phyloP scores from a whole-genome alignment of 2,113 vertebrate species.

The Syngnathoides biaculeatus region DNA sequence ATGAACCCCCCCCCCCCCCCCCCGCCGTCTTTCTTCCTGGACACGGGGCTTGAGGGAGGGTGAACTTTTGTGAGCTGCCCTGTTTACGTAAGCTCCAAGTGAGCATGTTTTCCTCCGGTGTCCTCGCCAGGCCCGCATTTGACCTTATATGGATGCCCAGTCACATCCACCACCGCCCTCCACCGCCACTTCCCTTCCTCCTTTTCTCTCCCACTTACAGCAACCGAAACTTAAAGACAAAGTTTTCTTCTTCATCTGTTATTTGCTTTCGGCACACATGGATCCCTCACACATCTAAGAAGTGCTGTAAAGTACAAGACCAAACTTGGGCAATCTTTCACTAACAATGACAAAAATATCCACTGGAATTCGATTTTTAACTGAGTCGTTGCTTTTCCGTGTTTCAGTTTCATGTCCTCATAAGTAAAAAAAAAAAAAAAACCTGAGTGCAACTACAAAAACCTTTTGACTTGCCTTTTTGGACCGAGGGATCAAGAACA shows the following conservation, averaged over 20 bases:
- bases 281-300: slow-evolving; percentile 45
- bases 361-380: too few species aligned
- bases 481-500: too few species aligned
- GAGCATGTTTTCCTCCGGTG: slow-evolving; percentile 62
- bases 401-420: too few species aligned
- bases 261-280: slow-evolving; percentile 19
- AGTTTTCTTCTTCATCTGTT: slow-evolving; percentile 9
- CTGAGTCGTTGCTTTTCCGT: too few species aligned
- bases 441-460: too few species aligned
- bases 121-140: slow-evolving; percentile 62
- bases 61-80: slow-evolving; percentile 18
- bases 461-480: too few species aligned
- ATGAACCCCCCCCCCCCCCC: slow-evolving; percentile 53
- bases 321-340: too few species aligned
- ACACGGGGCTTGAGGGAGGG: slow-evolving; percentile 11
- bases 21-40: slow-evolving; percentile 18
- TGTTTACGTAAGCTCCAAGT: slow-evolving; percentile 73
- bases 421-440: too few species aligned
- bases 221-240: slow-evolving; percentile 23
- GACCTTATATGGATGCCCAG: slow-evolving; percentile 75
- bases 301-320: slow-evolving; percentile 17
- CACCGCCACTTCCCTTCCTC: slow-evolving; percentile 1
- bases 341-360: too few species aligned
- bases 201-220: slow-evolving; percentile 26
- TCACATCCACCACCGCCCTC: slow-evolving; percentile 27